phyloP scores from a whole-genome alignment of 2,888 invertebrate genomes.

The Blomia tropicalis region DNA sequence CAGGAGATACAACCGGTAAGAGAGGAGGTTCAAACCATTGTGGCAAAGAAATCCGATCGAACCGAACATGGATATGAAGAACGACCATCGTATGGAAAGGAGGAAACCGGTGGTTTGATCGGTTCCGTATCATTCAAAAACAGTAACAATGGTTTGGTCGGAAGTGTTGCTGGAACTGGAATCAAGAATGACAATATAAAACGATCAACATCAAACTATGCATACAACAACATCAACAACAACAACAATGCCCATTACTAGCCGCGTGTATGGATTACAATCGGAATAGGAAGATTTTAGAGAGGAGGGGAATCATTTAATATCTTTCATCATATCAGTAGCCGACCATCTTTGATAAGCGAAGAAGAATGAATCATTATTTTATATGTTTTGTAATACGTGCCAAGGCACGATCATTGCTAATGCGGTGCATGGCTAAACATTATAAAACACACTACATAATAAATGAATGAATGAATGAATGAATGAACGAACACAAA shows the following conservation, averaged over 20 bases:
- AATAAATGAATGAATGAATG: too few species aligned
- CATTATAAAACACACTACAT: too few species aligned
- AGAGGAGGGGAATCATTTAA: too few species aligned
- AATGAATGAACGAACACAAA: too few species aligned
- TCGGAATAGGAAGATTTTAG: too few species aligned
- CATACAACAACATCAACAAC: neutral
- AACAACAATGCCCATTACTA: neutral
- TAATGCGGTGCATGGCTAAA: too few species aligned
- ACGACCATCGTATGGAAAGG: neutral
- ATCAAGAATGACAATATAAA: conserved; percentile 3
- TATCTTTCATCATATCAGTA: too few species aligned
- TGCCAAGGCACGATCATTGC: too few species aligned
- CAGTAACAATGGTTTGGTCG: neutral
- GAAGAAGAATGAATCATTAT: too few species aligned
- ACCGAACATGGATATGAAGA: neutral
- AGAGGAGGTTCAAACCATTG: neutral
- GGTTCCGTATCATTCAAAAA: neutral
- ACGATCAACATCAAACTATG: neutral
- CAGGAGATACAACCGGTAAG: conserved; percentile 9
- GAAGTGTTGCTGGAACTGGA: neutral
- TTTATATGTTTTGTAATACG: too few species aligned
- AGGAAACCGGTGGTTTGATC: neutral
- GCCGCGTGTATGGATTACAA: neutral
- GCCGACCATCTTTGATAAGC: too few species aligned
- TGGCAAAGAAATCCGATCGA: neutral